phyloP scores from a whole-genome alignment of 2,888 invertebrate genomes.

The Cremastobaeus sp. region DNA sequence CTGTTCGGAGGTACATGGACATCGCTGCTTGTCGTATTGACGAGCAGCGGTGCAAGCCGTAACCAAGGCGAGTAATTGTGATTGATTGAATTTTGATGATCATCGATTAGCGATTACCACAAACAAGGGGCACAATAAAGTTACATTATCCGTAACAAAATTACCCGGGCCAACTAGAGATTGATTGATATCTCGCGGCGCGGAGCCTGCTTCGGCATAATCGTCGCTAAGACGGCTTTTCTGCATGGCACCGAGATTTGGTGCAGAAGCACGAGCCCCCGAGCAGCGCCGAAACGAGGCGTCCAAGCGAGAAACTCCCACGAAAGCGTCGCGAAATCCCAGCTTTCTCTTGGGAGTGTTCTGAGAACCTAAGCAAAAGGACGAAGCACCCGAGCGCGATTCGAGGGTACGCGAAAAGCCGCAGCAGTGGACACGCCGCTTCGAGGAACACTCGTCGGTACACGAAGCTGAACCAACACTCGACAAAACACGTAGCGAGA shows the following conservation, averaged over 20 bases:
- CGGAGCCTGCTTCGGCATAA: background rate
- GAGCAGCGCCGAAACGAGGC: no score
- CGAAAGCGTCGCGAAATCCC: slow-evolving; percentile 22
- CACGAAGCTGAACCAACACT: slow-evolving; percentile 11
- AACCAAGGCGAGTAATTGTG: slow-evolving; percentile 36
- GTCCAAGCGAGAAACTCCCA: background rate
- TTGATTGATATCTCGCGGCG: slow-evolving; percentile 24
- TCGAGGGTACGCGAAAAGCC: slow-evolving; percentile 18
- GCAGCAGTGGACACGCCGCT: slow-evolving; percentile 18
- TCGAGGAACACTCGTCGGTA: slow-evolving; percentile 7
- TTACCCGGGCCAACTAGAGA: slow-evolving; percentile 34
- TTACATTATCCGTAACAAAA: slow-evolving; percentile 52
- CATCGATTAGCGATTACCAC: slow-evolving; percentile 44
- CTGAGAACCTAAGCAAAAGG: no score
- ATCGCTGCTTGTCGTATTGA: slow-evolving; percentile 25
- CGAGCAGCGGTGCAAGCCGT: no score
- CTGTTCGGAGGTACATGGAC: slow-evolving; percentile 11
- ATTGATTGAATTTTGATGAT: slow-evolving; percentile 53
- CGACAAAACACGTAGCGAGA: slow-evolving; percentile 18
- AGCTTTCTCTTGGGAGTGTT: slow-evolving; percentile 28
- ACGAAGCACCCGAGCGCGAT: no score
- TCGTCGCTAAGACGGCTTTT: slow-evolving; percentile 1
- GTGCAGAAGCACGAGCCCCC: no score
- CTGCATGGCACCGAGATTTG: no score
- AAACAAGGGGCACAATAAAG: slow-evolving; percentile 36